Evolutionary conservation across 2,797 vertebrate species (phyloP), one percentile per base, ranked within the genome.

Genomic region (Sebastes hopkinsi): DNA sequence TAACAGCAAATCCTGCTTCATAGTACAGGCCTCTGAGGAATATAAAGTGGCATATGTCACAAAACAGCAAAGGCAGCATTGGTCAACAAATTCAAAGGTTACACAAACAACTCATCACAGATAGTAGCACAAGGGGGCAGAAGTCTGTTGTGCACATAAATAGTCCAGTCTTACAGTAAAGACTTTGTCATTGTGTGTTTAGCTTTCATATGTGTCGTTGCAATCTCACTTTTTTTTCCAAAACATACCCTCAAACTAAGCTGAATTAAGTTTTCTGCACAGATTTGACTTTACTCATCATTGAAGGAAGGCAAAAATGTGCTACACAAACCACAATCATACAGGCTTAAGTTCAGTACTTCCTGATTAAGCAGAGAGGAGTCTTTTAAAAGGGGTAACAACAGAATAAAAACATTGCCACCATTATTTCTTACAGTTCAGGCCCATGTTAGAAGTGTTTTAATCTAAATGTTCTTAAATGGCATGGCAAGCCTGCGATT

Each of bases 281-380:
- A 8, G 42, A 46, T 5, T 27, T 64, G 18, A 55, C 5, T 69
- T 32, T 9, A 27, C 9, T 55, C 25, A 14, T 60, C 29, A 16
- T 1, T 59, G 16, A 52, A 69, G 20, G 5, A 36, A 10, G 1
- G 13, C 32, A 54, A 64, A 54, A 55, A 8, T 29, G 14, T 56
- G n/a, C 12, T 18, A 13, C 25, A 18, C 12, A 55, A 61, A 55
- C 11, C 5, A 7, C 2, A 36, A 16, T 32, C 7, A 36, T 18
- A 10, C 2, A 70, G 27, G 16, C 1, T 22, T 4, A 52, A 22
- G 2, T 4, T 52, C 13, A 29, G 6, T 18, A 50, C 11, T 27
- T 27, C 10, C 22, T 77, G 42, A 82, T 8, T 50, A 89, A 93
- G 76, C 87, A 93, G 30, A 91, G 85, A 42, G 38, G 90, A 50